A percentile compares a stretch with the other conserved stretches of the same genome.
These are phyloP conservation scores for Brachirus orientalis DNA, from an alignment of 2,113 vertebrate genomes.

Conservation along the genomic window DNA sequence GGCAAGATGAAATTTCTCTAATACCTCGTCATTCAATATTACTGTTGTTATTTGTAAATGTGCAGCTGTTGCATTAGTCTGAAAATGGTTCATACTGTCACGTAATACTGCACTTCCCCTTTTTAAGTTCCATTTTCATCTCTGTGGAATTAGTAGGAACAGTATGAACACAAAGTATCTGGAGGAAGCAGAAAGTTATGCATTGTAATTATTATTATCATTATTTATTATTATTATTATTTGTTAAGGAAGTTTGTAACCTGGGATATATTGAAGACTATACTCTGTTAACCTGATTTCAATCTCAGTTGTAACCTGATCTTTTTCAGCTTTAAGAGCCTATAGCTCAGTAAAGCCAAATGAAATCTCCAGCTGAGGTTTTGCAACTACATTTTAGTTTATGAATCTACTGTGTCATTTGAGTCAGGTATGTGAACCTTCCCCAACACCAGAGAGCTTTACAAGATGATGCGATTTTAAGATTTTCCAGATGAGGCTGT, in stretches of 20 bases:
- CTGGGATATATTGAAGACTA: not conserved
- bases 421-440: not conserved
- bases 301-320: not conserved
- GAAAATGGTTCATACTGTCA: constrained; percentile 10
- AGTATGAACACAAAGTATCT: not conserved
- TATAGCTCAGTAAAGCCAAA: not conserved
- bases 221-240: not conserved
- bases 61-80: constrained; percentile 2
- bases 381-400: not conserved
- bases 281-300: not conserved
- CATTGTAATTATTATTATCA: not conserved
- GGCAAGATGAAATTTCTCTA: constrained; percentile 15
- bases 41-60: constrained; percentile 46
- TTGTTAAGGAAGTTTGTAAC: not conserved
- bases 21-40: constrained; percentile 50
- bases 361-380: constrained; percentile 7
- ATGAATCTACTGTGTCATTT: constrained; percentile 1
- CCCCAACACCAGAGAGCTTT: not conserved
- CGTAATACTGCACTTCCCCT: not conserved
- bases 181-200: not conserved
- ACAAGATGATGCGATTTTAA: constrained; percentile 3
- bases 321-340: not conserved
- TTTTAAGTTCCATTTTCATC: constrained; percentile 11
- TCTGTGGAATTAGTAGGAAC: not conserved
- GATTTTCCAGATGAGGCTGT: no score